These are phyloP conservation scores for Aptenodytes patagonicus DNA, from an alignment of 2,113 vertebrate species.

Conservation along the genomic window DNA sequence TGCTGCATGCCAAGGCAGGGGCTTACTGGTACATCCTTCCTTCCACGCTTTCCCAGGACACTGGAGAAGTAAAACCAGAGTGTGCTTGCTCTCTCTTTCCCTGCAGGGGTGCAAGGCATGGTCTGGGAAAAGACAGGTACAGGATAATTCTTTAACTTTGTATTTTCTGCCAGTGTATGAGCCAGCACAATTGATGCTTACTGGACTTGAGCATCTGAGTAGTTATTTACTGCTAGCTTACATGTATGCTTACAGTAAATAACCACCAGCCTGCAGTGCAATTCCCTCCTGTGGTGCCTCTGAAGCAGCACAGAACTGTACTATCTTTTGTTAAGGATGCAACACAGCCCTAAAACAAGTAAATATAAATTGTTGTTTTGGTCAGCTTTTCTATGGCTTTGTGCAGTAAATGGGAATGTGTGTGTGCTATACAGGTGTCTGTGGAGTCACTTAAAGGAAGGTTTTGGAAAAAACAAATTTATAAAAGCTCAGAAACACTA, in stretches of 20 bases:
- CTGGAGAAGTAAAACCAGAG: neutral
- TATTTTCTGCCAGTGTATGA: neutral
- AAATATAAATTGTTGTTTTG: neutral
- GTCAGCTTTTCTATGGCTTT: neutral
- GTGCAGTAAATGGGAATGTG: neutral
- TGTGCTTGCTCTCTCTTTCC: neutral
- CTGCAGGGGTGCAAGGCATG: neutral
- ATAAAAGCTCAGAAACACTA: neutral
- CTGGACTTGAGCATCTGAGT: neutral
- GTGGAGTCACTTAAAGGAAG: neutral
- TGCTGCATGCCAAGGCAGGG: neutral
- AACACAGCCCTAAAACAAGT: neutral
- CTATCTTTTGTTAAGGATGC: neutral
- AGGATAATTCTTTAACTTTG: neutral
- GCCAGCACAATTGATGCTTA: neutral
- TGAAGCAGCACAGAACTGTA: neutral
- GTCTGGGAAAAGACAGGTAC: neutral
- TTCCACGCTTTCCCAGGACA: neutral
- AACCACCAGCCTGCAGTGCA: neutral
- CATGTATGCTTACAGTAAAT: neutral
- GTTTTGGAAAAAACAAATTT: neutral
- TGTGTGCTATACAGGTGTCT: neutral
- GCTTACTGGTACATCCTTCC: neutral
- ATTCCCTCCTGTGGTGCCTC: neutral
- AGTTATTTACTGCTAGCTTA: conserved; percentile 13